Percentiles rank a stretch among this genome's conserved stretches.
Evolutionary conservation across 2,113 vertebrate species (phyloP).

Genomic region (Gymnocephalus cernua): DNA sequence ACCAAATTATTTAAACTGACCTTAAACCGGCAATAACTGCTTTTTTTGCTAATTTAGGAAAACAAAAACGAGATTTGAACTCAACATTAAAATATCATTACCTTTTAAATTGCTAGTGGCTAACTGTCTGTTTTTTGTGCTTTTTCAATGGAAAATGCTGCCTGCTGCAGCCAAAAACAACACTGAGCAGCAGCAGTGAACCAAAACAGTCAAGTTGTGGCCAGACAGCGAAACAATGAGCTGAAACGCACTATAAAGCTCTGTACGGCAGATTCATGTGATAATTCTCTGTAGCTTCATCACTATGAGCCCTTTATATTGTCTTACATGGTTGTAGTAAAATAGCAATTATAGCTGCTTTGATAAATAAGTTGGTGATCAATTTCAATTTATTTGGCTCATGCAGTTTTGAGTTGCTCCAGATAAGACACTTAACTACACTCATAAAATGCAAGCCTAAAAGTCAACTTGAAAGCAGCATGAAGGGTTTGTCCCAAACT

Average conservation of each 20-base stretch:
- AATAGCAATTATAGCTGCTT: neutral
- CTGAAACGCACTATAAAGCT: neutral
- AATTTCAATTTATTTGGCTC: neutral
- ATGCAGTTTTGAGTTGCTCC: neutral
- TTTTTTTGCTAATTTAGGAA: neutral
- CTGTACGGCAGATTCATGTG: too few relatives aligned
- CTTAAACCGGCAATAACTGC: neutral
- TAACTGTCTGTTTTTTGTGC: too few relatives aligned
- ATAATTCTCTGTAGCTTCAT: too few relatives aligned
- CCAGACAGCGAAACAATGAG: too few relatives aligned
- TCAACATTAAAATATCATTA: too few relatives aligned
- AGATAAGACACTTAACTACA: too few relatives aligned
- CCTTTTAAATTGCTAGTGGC: too few relatives aligned
- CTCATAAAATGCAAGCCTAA: neutral
- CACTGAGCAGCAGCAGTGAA: neutral
- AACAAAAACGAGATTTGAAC: neutral
- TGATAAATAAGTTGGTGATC: neutral
- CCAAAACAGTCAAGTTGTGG: too few relatives aligned
- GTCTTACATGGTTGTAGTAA: neutral
- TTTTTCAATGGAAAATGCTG: too few relatives aligned
- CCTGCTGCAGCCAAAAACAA: neutral
- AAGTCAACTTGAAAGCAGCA: constrained; percentile 11
- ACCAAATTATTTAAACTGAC: neutral
- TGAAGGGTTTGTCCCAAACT: neutral
- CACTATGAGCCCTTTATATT: too few relatives aligned